A percentile compares a stretch with the other conserved stretches of the same genome.
Conservation (phyloP, 2,797 vertebrate species). For the Menidia menidia region DNA sequence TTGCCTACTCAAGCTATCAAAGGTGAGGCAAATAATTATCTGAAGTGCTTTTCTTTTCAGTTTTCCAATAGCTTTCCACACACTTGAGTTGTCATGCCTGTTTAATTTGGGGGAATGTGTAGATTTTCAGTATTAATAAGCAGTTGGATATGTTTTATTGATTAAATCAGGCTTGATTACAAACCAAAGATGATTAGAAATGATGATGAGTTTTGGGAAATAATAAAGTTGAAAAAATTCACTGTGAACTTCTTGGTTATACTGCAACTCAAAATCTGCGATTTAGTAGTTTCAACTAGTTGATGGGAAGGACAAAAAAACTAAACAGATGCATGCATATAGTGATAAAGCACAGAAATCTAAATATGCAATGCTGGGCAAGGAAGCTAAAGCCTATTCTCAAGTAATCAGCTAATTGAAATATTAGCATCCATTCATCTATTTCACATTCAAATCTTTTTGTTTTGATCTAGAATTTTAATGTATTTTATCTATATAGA, state of each 20-base stretch:
- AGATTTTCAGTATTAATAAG: slow-evolving; percentile 18
- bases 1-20: slow-evolving; percentile 7
- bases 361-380: neutral
- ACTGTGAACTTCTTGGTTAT: neutral
- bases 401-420: slow-evolving; percentile 1
- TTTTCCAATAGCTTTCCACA: neutral
- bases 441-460: slow-evolving; percentile 13
- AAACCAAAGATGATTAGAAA: slow-evolving; percentile 7
- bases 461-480: slow-evolving; percentile 15
- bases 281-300: no score
- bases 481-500: slow-evolving; percentile 16
- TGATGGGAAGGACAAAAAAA: neutral
- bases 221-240: neutral
- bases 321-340: neutral
- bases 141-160: slow-evolving; percentile 11
- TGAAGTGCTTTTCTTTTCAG: slow-evolving; percentile 23
- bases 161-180: slow-evolving; percentile 24
- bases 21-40: slow-evolving; percentile 33
- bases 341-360: neutral
- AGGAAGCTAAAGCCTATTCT: neutral
- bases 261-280: neutral
- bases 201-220: neutral
- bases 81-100: slow-evolving; percentile 4
- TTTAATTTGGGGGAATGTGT: slow-evolving; percentile 25
- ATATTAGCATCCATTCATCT: neutral